Evolutionary conservation across 37 sponge, comb jelly and placozoan species (phyloP).

Genomic region (Ianthella basta): DNA sequence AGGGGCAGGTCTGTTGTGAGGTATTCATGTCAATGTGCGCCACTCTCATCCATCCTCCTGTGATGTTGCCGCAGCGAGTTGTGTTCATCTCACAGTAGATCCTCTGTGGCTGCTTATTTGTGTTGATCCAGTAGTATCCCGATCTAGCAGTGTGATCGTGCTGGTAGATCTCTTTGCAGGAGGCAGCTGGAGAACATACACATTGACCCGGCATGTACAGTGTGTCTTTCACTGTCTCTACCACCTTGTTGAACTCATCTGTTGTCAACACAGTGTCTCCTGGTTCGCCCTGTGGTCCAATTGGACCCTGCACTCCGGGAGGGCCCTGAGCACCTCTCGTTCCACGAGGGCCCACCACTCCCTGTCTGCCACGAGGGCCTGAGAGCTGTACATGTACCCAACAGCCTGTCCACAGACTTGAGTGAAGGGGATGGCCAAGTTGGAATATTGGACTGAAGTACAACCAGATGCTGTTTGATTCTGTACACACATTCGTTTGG

Average conservation of each 20-base stretch:
- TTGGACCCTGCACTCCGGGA: conserved; percentile 3
- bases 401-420: conserved; percentile 1
- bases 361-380: not conserved
- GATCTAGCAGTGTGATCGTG: not conserved
- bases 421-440: not conserved
- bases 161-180: not conserved
- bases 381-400: not conserved
- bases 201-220: not conserved
- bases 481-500: conserved; percentile 9
- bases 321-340: not conserved
- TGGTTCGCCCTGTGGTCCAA: conserved; percentile 1
- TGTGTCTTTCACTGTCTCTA: not conserved
- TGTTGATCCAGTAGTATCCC: conserved; percentile 24
- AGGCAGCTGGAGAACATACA: not conserved
- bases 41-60: conserved; percentile 26
- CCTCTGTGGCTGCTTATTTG: not conserved
- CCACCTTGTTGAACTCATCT: not conserved
- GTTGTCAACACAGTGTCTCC: conserved; percentile 6
- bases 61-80: conserved; percentile 21
- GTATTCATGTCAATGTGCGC: conserved; percentile 3
- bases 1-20: not conserved
- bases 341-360: not conserved
- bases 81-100: not conserved
- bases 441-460: conserved; percentile 6
- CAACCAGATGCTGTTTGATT: not conserved